Evolutionary conservation across 2,797 vertebrate species (phyloP), one percentile per base, ranked within the genome.

Genomic region (Takifugu rubripes): DNA sequence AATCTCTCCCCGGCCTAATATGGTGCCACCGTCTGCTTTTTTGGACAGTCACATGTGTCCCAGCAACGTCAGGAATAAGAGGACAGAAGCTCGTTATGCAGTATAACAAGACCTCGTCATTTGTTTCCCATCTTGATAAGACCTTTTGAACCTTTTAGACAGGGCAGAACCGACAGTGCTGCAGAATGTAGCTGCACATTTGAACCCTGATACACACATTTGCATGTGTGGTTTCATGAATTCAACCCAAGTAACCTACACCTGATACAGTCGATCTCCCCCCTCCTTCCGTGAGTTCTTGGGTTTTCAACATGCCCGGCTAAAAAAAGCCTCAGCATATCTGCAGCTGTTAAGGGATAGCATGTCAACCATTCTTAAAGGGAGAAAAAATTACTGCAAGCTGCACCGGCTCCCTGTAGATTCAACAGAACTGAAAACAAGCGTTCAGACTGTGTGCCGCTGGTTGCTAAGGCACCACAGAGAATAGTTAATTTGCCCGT

Each of bases 271-370:
- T 12, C 21, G 2, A 17, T 42, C 43, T 59, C 31, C 26, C 64
- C 52, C 61, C 59, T 79, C 70, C 69, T 64, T 69, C 26, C 62
- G n/a, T 5, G 36, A 3, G 36, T 40, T 40, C 36, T 40, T 40
- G 36, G 21, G 46, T 84, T 74, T 74, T 70, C 58, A 71, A 74
- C 55, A 66, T 64, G 54, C 25, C 16, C 14, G 79, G 90, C 92
- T 92, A 85, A 89, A 87, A 89, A 92, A 91, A 87, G 67, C 61
- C n/a, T 24, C 49, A 3, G 55, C 29, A 25, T 25, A 40, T 56
- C 60, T 61, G 77, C 89, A 90, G 87, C 91, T 92, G 89, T 89
- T 72, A 70, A 49, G n/a, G 63, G 74, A 75, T 83, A 70, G 70
- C 59, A 27, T 81, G 69, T 70, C 76, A 48, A 21, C 54, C 61